Percentiles rank a stretch among this genome's conserved stretches.
Conservation (phyloP, 2,888 invertebrate species). For the Belgica antarctica region DNA sequence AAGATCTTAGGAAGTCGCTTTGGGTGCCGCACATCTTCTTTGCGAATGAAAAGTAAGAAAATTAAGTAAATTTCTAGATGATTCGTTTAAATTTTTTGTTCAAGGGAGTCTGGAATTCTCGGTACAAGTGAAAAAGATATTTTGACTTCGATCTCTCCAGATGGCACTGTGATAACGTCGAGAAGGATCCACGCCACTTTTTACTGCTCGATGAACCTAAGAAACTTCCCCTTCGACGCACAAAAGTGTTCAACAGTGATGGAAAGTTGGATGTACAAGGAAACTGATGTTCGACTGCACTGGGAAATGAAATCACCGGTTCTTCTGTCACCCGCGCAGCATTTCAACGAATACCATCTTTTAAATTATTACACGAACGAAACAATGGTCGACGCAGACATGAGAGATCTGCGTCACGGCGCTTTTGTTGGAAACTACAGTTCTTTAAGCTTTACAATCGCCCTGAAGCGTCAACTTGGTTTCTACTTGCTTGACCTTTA, state of each 20-base stretch:
- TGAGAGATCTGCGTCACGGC: constrained; percentile 67
- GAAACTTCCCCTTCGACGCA: constrained; percentile 84
- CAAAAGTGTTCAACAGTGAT: constrained; percentile 77
- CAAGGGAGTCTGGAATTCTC: constrained; percentile 66
- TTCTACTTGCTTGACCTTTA: constrained; percentile 87
- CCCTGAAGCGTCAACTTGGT: constrained; percentile 76
- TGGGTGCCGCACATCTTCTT: constrained; percentile 85
- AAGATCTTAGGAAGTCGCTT: constrained; percentile 65
- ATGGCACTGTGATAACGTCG: constrained; percentile 76
- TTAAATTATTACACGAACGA: constrained; percentile 70
- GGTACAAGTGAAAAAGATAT: constrained; percentile 76
- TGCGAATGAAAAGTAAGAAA: constrained; percentile 66
- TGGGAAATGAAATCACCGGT: constrained; percentile 77
- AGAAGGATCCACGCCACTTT: constrained; percentile 76
- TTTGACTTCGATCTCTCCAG: constrained; percentile 73
- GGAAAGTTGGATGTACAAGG: constrained; percentile 83
- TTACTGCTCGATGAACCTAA: constrained; percentile 81
- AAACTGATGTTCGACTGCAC: constrained; percentile 67
- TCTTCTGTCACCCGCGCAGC: constrained; percentile 70
- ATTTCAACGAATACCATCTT: constrained; percentile 77
- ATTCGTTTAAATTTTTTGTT: constrained; percentile 1
- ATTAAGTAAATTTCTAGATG: constrained; percentile 45
- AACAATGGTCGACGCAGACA: constrained; percentile 67
- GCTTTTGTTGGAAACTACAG: constrained; percentile 72
- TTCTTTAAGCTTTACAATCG: constrained; percentile 73